These are phyloP conservation scores for Drosophila aff. DNA, from an alignment of 1,140 invertebrate genomes.

Conservation along the genomic window DNA sequence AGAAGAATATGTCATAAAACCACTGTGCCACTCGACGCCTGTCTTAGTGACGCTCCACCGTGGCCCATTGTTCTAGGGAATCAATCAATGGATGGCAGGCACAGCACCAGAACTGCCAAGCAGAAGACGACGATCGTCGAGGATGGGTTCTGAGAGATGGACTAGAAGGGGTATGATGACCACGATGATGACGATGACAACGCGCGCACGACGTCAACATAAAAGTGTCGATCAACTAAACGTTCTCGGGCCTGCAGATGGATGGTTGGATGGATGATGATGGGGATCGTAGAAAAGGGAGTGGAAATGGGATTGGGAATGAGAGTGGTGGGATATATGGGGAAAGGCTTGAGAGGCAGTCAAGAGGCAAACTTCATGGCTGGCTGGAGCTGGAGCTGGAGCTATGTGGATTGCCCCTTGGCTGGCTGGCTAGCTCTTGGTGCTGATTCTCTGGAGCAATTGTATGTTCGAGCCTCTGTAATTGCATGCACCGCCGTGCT, in stretches of 20 bases:
- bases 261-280: conserved; percentile 7
- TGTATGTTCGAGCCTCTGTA: conserved; percentile 73
- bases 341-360: conserved; percentile 53
- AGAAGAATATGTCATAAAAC: neutral
- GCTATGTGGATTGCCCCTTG: conserved; percentile 31
- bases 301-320: conserved; percentile 6
- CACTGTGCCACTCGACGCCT: conserved; percentile 39
- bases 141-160: neutral
- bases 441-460: conserved; percentile 73
- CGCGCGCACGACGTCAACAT: conserved; percentile 82
- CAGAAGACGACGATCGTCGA: conserved; percentile 1
- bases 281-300: conserved; percentile 28
- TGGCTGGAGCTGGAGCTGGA: conserved; percentile 60
- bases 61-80: conserved; percentile 77
- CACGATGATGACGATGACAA: conserved; percentile 74
- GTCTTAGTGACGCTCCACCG: conserved; percentile 27
- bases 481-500: conserved; percentile 76
- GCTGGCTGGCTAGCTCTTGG: conserved; percentile 20
- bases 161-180: conserved; percentile 22
- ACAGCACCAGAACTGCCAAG: conserved; percentile 77
- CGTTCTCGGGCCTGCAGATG: conserved; percentile 58
- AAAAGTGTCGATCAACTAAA: conserved; percentile 83
- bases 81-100: conserved; percentile 79
- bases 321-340: conserved; percentile 10
- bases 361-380: conserved; percentile 77